Evolutionary conservation across 2,888 invertebrate species (phyloP), one percentile per base, ranked within the genome.

Genomic region (Chrysolina oricalcia): DNA sequence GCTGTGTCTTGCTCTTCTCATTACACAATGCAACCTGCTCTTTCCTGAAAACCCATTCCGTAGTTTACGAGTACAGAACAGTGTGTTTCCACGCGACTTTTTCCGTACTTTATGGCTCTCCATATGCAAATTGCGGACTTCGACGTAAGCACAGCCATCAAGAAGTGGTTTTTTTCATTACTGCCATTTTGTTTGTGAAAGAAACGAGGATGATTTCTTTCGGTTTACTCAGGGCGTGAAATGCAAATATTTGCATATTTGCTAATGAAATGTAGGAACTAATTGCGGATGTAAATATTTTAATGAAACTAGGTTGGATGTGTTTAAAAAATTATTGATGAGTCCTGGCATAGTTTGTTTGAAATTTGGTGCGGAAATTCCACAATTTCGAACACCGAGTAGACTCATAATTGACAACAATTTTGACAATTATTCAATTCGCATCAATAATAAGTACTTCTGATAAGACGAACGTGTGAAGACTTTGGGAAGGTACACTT

Each of bases 31-130:
- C 53, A 53, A 15, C 43, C 43, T 19, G 53, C 21, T 53, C 21
- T 53, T 53, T 53, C 21, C 53, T 17, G 53, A 13, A 53, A 21
- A 53, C 21, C 53, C 17, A 53, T 53, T 53, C 21, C 53, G 53
- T 21, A 21, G 53, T 53, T 53, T 53, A 53, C 13, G 53, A 21
- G 21, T 21, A 4, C 19, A 19, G 19, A 53, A 53, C 6, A 1
- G 17, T 21, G 21, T 10, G 53, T 53, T 21, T 53, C 11, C 21
- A 21, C 15, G 21, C 11, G 53, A 21, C 21, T 11, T 53, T 5
- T 21, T 13, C 3, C 21, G 53, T 11, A 13, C 11, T 53, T 53
- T 53, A 53, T 13, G 13, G 11, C 4, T 21, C 11, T 53, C 19
- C 21, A 15, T 21, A 53, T 53, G 53, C 53, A 53, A 53, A 53